Evolutionary conservation across 2,113 vertebrate species (phyloP), one percentile per base, ranked within the genome.

Genomic region (Austrofundulus limnaeus): DNA sequence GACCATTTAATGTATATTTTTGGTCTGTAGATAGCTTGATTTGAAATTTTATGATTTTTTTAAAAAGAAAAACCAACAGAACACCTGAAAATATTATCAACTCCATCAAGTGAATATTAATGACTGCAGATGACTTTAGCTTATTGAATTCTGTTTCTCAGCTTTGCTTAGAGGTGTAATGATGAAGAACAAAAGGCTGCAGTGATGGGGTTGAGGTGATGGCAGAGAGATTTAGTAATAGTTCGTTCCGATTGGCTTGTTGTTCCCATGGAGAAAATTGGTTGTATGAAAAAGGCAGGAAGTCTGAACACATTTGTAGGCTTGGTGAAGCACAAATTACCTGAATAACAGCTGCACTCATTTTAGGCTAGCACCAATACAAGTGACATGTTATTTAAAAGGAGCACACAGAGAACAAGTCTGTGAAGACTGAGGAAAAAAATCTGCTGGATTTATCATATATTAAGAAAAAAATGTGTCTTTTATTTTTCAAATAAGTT

Each of bases 261-360:
- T 47, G 19, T 55, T 62, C 11, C 24, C 1, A 41, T 61, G 19
- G 43, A 48, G 24, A 24, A 60, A 34, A 53, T 12, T 64, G 46
- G 5, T 19, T 45, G 14, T 17, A 31, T 45, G 2, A 45, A 58
- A 43, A 52, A 68, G 17, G n/a, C 28, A 39, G 51, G 1, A 50
- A 47, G 21, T 17, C 10, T 17, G 39, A 38, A 60, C 51, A 37
- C 15, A 12, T 50, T 46, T 23, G 13, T 45, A 39, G 5, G n/a
- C 21, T 59, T 38, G 52, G 12, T n/a, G 17, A 4, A 14, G 21
- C n/a, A 53, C 8, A 21, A 20, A 41, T 52, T 16, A 11, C 21
- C 11, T 17, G 13, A 48, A 16, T 34, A 39, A 53, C 10, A 38
- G 9, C 25, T 52, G 0, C 6, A 13, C 2, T 52, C 16, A 52